Evolutionary conservation across 2,888 invertebrate species (phyloP), one percentile per base, ranked within the genome.

Genomic region (Bombylius major): DNA sequence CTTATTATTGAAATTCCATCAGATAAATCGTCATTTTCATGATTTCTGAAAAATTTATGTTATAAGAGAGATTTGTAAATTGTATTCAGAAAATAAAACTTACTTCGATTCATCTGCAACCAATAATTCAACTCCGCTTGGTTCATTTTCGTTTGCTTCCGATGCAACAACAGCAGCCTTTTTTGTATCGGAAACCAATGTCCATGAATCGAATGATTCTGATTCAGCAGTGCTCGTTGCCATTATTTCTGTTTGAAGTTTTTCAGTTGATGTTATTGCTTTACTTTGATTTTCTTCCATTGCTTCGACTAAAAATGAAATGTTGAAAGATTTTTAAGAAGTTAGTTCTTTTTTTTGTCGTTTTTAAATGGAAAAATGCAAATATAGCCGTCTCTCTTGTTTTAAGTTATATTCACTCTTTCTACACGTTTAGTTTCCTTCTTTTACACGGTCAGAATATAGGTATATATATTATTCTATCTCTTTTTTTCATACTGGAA

Each of bases 1-100:
- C 73, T 72, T n/a, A 72, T 73, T 34, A 73, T 68, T 11, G 72
- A 73, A 47, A 73, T 71, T 47, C 71, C 73, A 64, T 72, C 72
- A 9, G 73, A 72, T n/a, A 70, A 60, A 54, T 72, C 72, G 52
- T 72, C 72, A n/a, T 59, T 59, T 6, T 49, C 54, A 42, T 23
- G 50, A 12, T 47, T 36, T 44, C 46, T 54, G 34, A 36, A 46
- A 54, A 9, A 23, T 44, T 42, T 13, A 13, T 50, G 13, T 11
- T 44, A 44, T 50, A 34, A 14, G 34, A 33, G 9, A 47, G 5
- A n/a, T 5, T 23, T 5, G n/a, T 2, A 23, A 2, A 2, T 1
- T 23, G 3, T 23, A 23, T 23, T 14, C 12, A 13, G 7, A 46
- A 46, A 14, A 46, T 5, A 46, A 46, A 14, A 46, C n/a, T 46